A percentile compares a stretch with the other conserved stretches of the same genome.
Evolutionary conservation across 1,140 invertebrate species (phyloP).

Genomic region (Pachypsylla venusta): DNA sequence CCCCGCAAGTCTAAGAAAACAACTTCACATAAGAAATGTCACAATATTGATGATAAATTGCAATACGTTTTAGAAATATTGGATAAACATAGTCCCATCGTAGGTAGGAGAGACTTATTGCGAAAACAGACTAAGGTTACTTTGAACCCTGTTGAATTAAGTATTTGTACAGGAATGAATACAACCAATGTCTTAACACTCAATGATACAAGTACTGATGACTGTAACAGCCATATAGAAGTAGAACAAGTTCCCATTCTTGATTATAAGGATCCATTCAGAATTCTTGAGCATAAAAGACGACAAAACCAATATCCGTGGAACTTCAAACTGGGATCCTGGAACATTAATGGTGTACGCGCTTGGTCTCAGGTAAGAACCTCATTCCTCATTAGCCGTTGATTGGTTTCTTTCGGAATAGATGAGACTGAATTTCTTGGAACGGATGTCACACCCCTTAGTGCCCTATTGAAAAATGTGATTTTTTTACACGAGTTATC

Average conservation of each 20-base stretch:
- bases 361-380: neutral
- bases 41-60: neutral
- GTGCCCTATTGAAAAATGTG: too few species aligned
- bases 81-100: neutral
- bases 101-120: too few species aligned
- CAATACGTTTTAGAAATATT: neutral
- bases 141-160: too few species aligned
- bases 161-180: too few species aligned
- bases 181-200: too few species aligned
- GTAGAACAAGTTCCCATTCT: constrained; percentile 1
- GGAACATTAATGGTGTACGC: neutral
- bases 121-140: too few species aligned
- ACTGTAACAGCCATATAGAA: too few species aligned
- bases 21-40: neutral
- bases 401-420: too few species aligned
- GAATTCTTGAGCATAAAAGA: neutral
- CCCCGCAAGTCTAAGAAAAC: neutral
- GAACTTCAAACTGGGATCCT: constrained; percentile 3
- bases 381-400: neutral
- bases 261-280: neutral
- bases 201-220: too few species aligned
- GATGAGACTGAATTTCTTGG: too few species aligned
- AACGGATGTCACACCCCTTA: too few species aligned
- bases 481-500: too few species aligned
- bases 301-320: neutral